Conservation (phyloP, 2,888 invertebrate species). For the Caenorhabditis panamensis region DNA sequence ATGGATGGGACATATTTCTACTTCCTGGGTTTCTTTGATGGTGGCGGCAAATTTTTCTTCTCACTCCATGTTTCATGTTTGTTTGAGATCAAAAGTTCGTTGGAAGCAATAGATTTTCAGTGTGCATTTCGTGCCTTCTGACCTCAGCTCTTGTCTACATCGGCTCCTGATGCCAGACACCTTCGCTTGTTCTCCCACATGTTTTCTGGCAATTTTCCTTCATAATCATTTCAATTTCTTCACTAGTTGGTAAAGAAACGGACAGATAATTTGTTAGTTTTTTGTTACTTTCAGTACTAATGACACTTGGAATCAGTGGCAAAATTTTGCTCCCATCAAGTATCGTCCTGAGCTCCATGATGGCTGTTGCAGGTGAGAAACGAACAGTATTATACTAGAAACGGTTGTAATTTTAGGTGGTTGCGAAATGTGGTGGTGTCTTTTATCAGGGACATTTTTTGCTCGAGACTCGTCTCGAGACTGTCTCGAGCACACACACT, state of each 20-base stretch:
- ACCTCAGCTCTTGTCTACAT: conserved; percentile 62
- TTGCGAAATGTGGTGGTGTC: conserved; percentile 70
- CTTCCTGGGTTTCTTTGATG: conserved; percentile 67
- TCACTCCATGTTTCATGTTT: conserved; percentile 61
- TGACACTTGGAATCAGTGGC: conserved; percentile 59
- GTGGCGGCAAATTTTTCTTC: conserved; percentile 65
- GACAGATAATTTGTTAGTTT: not conserved
- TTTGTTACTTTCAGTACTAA: conserved; percentile 46
- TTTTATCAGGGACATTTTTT: too few relatives aligned
- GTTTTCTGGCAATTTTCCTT: conserved; percentile 67
- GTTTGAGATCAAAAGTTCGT: not conserved
- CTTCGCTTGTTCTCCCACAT: conserved; percentile 62
- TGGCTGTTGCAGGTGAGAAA: conserved; percentile 62
- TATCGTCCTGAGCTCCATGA: conserved; percentile 67
- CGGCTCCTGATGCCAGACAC: conserved; percentile 55
- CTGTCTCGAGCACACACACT: too few relatives aligned
- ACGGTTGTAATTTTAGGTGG: conserved; percentile 42
- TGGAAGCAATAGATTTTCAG: too few relatives aligned
- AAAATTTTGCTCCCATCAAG: conserved; percentile 67
- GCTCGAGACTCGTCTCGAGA: too few relatives aligned
- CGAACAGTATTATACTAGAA: not conserved
- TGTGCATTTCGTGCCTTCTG: conserved; percentile 61
- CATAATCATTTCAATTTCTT: conserved; percentile 55
- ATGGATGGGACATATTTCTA: conserved; percentile 71
- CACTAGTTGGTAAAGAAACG: conserved; percentile 52